phyloP scores from a whole-genome alignment of 2,888 invertebrate genomes.

The Mystacides longicornis region DNA sequence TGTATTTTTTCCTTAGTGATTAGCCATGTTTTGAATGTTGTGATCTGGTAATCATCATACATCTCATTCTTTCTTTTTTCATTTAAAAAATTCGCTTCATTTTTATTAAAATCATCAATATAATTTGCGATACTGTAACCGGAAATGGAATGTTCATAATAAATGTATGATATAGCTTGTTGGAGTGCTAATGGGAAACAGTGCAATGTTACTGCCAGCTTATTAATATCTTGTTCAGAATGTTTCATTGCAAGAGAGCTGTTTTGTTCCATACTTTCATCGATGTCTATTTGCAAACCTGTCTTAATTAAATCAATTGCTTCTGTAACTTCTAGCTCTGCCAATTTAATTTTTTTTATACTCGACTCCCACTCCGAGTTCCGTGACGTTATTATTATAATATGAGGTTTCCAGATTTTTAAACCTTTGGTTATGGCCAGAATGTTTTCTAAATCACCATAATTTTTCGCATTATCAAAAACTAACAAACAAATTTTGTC shows the following conservation, averaged over 20 bases:
- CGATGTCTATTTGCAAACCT: not conserved
- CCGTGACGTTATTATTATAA: not conserved
- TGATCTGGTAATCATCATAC: not conserved
- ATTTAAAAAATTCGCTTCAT: not conserved
- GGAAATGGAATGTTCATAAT: not conserved
- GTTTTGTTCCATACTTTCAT: no score
- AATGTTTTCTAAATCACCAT: not conserved
- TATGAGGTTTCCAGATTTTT: not conserved
- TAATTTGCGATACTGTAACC: not conserved
- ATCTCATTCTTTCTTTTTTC: not conserved
- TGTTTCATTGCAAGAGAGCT: no score
- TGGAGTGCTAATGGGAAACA: not conserved
- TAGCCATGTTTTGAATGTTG: not conserved
- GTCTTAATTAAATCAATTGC: not conserved
- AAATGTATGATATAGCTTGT: not conserved
- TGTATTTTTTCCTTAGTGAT: not conserved
- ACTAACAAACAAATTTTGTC: not conserved
- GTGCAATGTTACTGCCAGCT: not conserved
- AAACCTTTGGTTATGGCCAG: not conserved
- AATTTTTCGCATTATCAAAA: not conserved
- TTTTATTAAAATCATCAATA: not conserved
- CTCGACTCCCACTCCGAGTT: not conserved
- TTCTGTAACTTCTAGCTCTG: not conserved
- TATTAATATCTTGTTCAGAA: not conserved
- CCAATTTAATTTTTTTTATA: not conserved